phyloP scores from a whole-genome alignment of 2,797 vertebrate species.

The Rhinogobio ventralis region DNA sequence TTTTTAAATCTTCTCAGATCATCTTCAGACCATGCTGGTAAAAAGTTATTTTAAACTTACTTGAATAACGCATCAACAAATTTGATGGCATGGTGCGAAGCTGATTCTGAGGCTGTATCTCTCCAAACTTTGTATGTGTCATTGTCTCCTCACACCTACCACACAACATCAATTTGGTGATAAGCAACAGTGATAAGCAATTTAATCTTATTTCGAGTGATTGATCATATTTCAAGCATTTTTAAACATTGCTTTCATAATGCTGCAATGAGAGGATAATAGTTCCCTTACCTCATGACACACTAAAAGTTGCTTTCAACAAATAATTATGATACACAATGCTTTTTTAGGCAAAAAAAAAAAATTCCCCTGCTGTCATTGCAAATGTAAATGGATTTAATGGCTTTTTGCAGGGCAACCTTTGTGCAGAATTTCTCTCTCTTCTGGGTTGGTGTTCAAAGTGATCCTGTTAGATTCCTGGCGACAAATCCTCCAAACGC shows the following conservation, averaged over 20 bases:
- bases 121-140: background rate
- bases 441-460: conserved; percentile 40
- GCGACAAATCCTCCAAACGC: background rate
- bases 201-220: background rate
- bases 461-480: conserved; percentile 3
- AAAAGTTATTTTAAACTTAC: background rate
- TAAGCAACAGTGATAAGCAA: background rate
- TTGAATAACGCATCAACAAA: background rate
- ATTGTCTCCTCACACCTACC: background rate
- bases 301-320: background rate
- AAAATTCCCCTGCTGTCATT: background rate
- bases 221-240: background rate
- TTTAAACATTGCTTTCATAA: background rate
- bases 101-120: background rate
- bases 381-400: background rate
- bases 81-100: background rate
- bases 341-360: background rate
- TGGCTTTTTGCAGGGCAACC: conserved; percentile 38
- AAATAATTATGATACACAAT: background rate
- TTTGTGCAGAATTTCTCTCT: conserved; percentile 5
- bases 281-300: background rate
- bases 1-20: background rate
- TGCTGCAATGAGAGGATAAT: background rate
- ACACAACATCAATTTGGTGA: background rate
- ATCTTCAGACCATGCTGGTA: background rate